Percentiles rank a stretch among this genome's conserved stretches.
Evolutionary conservation across 2,888 invertebrate genomes (phyloP).

Genomic region (Cheilosia pagana): DNA sequence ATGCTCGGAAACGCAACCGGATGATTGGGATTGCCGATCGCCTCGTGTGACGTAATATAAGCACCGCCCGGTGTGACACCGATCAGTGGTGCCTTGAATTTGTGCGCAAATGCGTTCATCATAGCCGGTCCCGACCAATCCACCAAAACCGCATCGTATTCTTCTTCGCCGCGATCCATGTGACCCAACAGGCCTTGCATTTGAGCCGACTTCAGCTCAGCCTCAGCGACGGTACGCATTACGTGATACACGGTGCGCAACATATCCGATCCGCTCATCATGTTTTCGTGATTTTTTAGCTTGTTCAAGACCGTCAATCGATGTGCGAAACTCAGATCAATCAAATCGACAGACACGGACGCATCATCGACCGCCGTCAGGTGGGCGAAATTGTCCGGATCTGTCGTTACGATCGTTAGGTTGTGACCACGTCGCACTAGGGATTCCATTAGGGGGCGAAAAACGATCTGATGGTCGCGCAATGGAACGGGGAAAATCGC

Average conservation of each 20-base stretch:
- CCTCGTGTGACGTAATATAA: conserved; percentile 84
- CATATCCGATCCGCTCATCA: conserved; percentile 76
- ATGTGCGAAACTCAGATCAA: conserved; percentile 80
- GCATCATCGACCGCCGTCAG: conserved; percentile 6
- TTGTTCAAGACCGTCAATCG: conserved; percentile 75
- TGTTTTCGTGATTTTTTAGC: conserved; percentile 73
- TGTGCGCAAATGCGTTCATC: conserved; percentile 84
- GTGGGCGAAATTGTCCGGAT: conserved; percentile 82
- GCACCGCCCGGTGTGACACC: conserved; percentile 85
- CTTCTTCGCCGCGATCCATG: conserved; percentile 76
- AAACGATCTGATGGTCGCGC: conserved; percentile 84
- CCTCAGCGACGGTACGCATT: conserved; percentile 76
- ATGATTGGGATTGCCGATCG: conserved; percentile 85
- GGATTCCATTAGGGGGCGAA: conserved; percentile 82
- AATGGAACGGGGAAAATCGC: conserved; percentile 83
- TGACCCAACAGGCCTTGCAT: conserved; percentile 76
- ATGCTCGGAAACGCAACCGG: conserved; percentile 85
- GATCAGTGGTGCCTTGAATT: conserved; percentile 85
- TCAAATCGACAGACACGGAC: conserved; percentile 79
- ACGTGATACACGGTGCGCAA: conserved; percentile 76
- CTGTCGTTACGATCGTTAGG: conserved; percentile 83
- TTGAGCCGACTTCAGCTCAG: conserved; percentile 77
- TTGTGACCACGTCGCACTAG: conserved; percentile 84
- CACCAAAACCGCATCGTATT: conserved; percentile 85
- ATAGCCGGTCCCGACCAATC: conserved; percentile 85